Conservation (phyloP, 2,888 invertebrate genomes). For the Mythimna albipuncta region DNA sequence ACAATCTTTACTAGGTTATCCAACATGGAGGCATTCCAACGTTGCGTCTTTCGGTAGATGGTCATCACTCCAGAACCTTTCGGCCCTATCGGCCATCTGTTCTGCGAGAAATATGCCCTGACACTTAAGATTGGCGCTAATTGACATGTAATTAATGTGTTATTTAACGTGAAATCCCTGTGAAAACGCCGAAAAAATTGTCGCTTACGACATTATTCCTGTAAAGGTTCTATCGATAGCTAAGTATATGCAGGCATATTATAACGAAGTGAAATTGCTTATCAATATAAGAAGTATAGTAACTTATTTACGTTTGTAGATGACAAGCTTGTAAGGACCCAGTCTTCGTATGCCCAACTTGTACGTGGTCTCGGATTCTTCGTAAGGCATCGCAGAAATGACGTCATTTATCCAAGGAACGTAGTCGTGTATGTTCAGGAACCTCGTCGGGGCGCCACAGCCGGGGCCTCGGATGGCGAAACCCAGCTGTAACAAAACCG, state of each 20-base stretch:
- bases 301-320: slow-evolving; percentile 57
- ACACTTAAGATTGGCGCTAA: too few relatives aligned
- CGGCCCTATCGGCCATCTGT: too few relatives aligned
- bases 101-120: too few relatives aligned
- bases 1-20: too few relatives aligned
- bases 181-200: too few relatives aligned
- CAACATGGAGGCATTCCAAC: too few relatives aligned
- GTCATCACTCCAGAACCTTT: too few relatives aligned
- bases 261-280: background rate
- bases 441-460: slow-evolving; percentile 79
- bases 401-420: slow-evolving; percentile 78
- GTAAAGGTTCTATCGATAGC: too few relatives aligned
- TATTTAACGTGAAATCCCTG: too few relatives aligned
- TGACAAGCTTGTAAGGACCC: slow-evolving; percentile 59
- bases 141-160: too few relatives aligned
- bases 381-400: slow-evolving; percentile 55
- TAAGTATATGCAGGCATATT: background rate
- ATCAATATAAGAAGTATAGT: background rate
- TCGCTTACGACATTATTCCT: background rate
- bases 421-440: slow-evolving; percentile 72
- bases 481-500: slow-evolving; percentile 37
- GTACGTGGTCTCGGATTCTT: slow-evolving; percentile 30
- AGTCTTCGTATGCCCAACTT: slow-evolving; percentile 57
- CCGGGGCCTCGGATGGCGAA: slow-evolving; percentile 79
- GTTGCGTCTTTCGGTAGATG: too few relatives aligned